Percentiles rank a stretch among this genome's conserved stretches.
These are phyloP conservation scores for Amblyornis subalaris DNA, from an alignment of 2,113 vertebrate genomes.

Conservation along the genomic window DNA sequence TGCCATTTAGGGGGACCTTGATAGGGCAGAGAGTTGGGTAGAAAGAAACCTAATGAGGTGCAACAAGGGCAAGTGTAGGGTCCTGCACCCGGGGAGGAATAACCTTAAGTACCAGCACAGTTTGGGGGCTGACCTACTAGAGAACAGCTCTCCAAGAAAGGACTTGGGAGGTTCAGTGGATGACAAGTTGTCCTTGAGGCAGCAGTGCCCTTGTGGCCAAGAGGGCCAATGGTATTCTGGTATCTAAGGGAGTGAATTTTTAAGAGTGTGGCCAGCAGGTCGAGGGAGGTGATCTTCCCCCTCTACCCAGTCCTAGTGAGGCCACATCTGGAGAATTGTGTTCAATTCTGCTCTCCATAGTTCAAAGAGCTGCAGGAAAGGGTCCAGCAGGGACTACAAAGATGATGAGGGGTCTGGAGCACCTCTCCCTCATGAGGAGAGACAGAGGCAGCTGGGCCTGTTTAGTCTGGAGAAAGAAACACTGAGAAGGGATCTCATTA, in stretches of 20 bases:
- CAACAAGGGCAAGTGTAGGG: not conserved
- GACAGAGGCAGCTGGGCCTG: not conserved
- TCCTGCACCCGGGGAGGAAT: not conserved
- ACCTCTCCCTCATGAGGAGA: not conserved
- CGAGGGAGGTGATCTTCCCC: not conserved
- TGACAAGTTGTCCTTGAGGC: not conserved
- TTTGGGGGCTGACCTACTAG: not conserved
- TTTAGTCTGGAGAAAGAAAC: not conserved
- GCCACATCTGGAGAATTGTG: not conserved
- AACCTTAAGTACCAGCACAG: not conserved
- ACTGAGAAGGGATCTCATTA: not conserved
- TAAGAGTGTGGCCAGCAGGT: not conserved
- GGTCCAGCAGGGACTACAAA: not conserved
- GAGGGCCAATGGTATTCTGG: not conserved
- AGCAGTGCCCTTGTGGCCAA: not conserved
- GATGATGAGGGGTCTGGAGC: not conserved
- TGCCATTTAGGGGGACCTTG: not conserved
- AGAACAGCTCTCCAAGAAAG: not conserved
- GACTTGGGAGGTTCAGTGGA: not conserved
- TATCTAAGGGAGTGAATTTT: too few species aligned
- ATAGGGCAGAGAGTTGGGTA: not conserved
- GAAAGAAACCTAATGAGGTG: not conserved
- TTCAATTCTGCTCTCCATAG: not conserved
- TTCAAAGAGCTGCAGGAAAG: not conserved
- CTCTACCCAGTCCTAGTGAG: not conserved